Base-by-base conservation (phyloP, 2,797 vertebrate species). In the Distichodus sexfasciatus region DNA sequence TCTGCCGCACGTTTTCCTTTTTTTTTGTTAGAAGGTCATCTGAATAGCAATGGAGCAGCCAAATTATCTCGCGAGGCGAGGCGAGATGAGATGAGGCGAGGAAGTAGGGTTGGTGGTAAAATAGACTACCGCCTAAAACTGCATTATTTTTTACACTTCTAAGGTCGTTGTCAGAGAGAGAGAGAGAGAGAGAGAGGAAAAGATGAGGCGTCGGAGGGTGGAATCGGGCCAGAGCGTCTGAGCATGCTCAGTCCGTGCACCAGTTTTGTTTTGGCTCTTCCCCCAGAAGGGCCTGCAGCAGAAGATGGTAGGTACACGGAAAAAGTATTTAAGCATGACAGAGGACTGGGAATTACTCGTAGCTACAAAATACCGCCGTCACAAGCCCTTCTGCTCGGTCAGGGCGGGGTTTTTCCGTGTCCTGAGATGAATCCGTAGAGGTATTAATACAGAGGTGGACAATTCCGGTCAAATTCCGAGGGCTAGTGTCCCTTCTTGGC, bases 241-340 rank as follows among this genome's bases (percentile, higher is more conserved):
- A 83, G 83, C 81, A 70, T 74, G 59, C 78, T 87, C 77, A 59
- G 58, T 84, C 72, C 72, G 35, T 31, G 47, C 57, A 33, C 48
- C 44, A 33, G 46, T 36, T 58, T 65, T 64, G 53, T 57, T 55
- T 78, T 69, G 71, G 75, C 79, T 77, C 79, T 81, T 82, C 55
- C 40, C 47, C 81, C 80, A 75, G 72, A 84, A 82, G 78, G 76
- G 76, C 79, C 81, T 82, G 70, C 75, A 81, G 76, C 82, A 80
- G 76, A 79, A 83, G 24, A 38, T 58, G 51, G 67, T 75, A 84
- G 75, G 72, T 86, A 86, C 79, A 81, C 59, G 72, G 72, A 76
- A 80, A 82, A 86, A 72, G 78, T 87, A 83, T 87, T 86, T 85
- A 88, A 87, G 82, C 77, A 83, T 78, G 79, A 84, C 78, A 75